Percentiles rank a stretch among this genome's conserved stretches.
phyloP scores from a whole-genome alignment of 2,888 invertebrate species.

The Drosophila tripunctata region DNA sequence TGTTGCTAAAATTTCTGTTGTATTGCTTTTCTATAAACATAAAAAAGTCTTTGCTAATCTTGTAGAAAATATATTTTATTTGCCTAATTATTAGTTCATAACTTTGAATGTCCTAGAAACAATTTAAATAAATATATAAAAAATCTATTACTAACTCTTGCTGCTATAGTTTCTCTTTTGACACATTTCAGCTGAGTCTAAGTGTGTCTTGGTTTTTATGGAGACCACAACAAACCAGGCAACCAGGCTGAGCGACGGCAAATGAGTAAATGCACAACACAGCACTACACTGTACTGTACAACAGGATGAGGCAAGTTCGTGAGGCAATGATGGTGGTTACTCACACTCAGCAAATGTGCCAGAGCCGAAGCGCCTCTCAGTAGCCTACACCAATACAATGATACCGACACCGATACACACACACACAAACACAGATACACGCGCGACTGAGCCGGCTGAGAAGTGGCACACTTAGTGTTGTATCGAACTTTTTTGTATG shows the following conservation, averaged over 20 bases:
- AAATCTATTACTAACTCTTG: no score
- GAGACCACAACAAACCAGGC: slow-evolving; percentile 17
- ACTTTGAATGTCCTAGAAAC: no score
- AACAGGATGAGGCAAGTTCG: neutral
- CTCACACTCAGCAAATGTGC: slow-evolving; percentile 40
- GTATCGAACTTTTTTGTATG: slow-evolving; percentile 61
- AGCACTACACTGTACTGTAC: slow-evolving; percentile 10
- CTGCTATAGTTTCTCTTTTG: no score
- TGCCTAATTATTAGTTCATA: no score
- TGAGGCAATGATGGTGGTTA: slow-evolving; percentile 13
- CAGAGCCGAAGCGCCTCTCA: slow-evolving; percentile 54
- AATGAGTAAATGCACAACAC: slow-evolving; percentile 16
- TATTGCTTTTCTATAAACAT: no score
- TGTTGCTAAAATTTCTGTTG: no score
- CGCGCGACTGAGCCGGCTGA: slow-evolving; percentile 27
- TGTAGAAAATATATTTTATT: no score
- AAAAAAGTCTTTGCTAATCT: no score
- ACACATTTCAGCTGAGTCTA: no score
- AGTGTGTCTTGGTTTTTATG: neutral
- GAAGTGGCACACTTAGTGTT: slow-evolving; percentile 65
- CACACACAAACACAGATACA: slow-evolving; percentile 13
- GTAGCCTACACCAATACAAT: slow-evolving; percentile 39
- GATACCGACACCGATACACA: slow-evolving; percentile 19
- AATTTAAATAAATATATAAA: no score
- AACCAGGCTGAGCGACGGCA: slow-evolving; percentile 15